Evolutionary conservation across 2,797 vertebrate genomes (phyloP).

Genomic region (Apogon talboti): DNA sequence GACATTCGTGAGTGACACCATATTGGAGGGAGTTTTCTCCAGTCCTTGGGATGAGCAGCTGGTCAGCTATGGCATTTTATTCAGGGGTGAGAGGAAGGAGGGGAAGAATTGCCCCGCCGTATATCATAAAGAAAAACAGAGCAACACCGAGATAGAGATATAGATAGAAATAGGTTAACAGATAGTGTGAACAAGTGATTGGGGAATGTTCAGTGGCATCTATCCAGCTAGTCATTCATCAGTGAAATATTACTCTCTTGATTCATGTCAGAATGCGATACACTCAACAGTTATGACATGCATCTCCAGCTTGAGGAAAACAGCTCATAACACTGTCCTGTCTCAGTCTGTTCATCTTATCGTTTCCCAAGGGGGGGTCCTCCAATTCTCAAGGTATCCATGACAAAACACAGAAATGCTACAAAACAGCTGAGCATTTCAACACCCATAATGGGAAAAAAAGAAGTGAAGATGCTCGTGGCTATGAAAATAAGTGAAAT

Average conservation of each 20-base stretch:
- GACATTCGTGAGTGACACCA: slow-evolving; percentile 67
- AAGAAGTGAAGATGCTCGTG: slow-evolving; percentile 14
- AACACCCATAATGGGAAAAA: slow-evolving; percentile 8
- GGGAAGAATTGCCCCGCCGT: slow-evolving; percentile 44
- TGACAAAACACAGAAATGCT: slow-evolving; percentile 65
- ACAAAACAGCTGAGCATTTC: slow-evolving; percentile 61
- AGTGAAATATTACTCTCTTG: slow-evolving; percentile 61
- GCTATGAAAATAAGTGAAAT: slow-evolving; percentile 62
- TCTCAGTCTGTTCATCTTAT: slow-evolving; percentile 50
- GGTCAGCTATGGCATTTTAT: slow-evolving; percentile 72
- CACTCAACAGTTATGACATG: slow-evolving; percentile 57
- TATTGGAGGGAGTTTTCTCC: slow-evolving; percentile 56
- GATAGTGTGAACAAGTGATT: slow-evolving; percentile 62
- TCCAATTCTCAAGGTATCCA: slow-evolving; percentile 65
- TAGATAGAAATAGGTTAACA: slow-evolving; percentile 53
- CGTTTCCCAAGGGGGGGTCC: slow-evolving; percentile 46
- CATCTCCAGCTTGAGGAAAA: slow-evolving; percentile 51
- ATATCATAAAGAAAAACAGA: slow-evolving; percentile 62
- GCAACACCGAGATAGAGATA: slow-evolving; percentile 47
- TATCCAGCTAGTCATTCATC: slow-evolving; percentile 57
- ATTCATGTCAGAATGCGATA: slow-evolving; percentile 54
- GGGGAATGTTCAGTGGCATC: slow-evolving; percentile 40
- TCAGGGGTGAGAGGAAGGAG: slow-evolving; percentile 45
- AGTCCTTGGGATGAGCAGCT: slow-evolving; percentile 69
- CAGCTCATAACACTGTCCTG: slow-evolving; percentile 56